Evolutionary conservation across 2,113 vertebrate genomes (phyloP).

Genomic region (Struthio camelus): DNA sequence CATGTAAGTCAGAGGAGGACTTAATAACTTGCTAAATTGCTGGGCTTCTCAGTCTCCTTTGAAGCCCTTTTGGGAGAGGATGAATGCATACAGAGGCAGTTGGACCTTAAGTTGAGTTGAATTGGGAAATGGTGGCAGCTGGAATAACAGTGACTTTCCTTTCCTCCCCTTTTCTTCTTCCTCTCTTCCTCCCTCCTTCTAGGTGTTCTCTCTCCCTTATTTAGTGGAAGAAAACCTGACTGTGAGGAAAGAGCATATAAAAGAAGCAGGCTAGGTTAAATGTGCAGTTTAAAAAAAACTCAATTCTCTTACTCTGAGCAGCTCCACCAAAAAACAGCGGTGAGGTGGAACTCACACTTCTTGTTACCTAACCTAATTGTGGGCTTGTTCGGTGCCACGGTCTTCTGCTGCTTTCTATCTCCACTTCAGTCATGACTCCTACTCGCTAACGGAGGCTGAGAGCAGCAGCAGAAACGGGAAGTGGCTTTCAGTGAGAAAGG

Average conservation of each 20-base stretch:
- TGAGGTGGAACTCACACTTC: not conserved
- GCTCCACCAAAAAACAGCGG: not conserved
- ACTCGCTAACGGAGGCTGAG: not conserved
- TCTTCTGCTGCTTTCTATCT: not conserved
- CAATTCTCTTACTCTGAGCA: not conserved
- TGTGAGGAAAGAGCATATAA: not conserved
- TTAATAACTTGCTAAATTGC: not conserved
- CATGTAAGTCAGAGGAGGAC: not conserved
- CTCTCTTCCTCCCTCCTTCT: not conserved
- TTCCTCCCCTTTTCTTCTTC: not conserved
- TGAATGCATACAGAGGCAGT: not conserved
- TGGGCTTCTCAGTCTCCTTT: not conserved
- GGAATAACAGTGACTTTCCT: not conserved
- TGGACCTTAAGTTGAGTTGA: not conserved
- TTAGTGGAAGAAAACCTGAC: not conserved
- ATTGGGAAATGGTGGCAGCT: not conserved
- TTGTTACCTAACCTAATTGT: not conserved
- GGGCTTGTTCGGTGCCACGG: not conserved
- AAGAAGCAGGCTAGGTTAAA: not conserved
- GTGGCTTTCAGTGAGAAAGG: conserved; percentile 38
- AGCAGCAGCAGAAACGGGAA: conserved; percentile 27
- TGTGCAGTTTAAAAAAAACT: not conserved
- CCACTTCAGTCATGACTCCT: not conserved
- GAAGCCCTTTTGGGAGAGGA: not conserved
- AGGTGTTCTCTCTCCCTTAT: not conserved